Percentiles rank a stretch among this genome's conserved stretches.
These are phyloP conservation scores for Hassar affinis DNA, from an alignment of 2,113 vertebrate genomes.

Conservation along the genomic window DNA sequence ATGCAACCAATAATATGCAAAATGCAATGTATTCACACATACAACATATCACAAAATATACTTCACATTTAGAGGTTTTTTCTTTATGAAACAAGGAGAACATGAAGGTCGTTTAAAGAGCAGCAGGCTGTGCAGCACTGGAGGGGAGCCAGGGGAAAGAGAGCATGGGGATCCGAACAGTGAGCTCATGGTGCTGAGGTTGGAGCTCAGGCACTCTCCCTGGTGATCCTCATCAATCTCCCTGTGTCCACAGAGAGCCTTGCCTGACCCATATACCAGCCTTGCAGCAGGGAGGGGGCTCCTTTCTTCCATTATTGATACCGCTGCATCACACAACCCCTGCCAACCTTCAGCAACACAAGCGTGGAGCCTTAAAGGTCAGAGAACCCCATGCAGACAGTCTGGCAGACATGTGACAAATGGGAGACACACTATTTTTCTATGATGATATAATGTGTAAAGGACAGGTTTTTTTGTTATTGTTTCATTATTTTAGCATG, in stretches of 20 bases:
- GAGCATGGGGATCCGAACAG: constrained; percentile 46
- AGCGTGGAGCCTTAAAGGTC: constrained; percentile 69
- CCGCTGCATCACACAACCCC: constrained; percentile 68
- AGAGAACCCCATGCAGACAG: constrained; percentile 63
- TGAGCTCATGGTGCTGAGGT: constrained; percentile 55
- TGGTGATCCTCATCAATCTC: constrained; percentile 78
- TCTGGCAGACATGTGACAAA: constrained; percentile 55
- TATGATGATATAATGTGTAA: neutral
- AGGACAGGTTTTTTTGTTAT: neutral
- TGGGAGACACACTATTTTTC: constrained; percentile 1
- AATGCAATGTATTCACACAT: neutral
- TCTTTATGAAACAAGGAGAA: constrained; percentile 67
- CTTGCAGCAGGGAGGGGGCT: constrained; percentile 53
- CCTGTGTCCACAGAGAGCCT: constrained; percentile 68
- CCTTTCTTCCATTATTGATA: constrained; percentile 78
- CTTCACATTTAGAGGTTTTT: no score
- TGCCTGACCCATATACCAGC: constrained; percentile 75
- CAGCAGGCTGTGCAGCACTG: constrained; percentile 62
- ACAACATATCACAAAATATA: neutral
- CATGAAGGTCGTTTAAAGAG: constrained; percentile 78
- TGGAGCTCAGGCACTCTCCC: constrained; percentile 64
- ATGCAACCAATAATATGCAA: neutral
- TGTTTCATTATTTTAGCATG: neutral
- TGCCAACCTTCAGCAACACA: constrained; percentile 62
- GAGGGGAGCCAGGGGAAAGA: constrained; percentile 59